Base-by-base conservation (phyloP, 2,797 vertebrate genomes). In the Calcarius lapponicus region DNA sequence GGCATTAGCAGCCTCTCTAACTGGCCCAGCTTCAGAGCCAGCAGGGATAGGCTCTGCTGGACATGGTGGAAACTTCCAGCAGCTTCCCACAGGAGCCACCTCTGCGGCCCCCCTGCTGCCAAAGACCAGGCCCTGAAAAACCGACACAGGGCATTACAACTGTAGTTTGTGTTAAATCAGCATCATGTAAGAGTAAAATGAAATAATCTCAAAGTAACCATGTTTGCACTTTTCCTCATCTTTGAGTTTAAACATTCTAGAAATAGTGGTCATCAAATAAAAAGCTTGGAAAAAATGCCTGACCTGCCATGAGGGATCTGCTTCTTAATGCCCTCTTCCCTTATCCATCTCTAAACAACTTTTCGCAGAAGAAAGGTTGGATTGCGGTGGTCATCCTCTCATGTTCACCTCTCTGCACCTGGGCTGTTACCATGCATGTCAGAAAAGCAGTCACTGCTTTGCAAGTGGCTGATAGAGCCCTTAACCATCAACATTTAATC, bases 401-500 rank as follows among this genome's bases (percentile, higher is more conserved):
- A 24, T 17, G 8, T 9, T 26, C 38, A 26, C 17, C 12, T 28
- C 43, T 13, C 58, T 57, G 50, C 43, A n/a, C 19, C 20, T 38
- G 43, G 9, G 17, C n/a, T 71, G 29, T 13, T 24, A 15, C 7
- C 17, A 2, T 16, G 12, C 6, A 9, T 2, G 21, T 45, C 51
- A 78, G 38, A 50, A 84, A 53, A 47, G n/a, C 45, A 19, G 21
- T 11, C 1, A 1, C 58, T 53, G 36, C 57, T 45, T 31, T 71
- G 18, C 9, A 40, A 40, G 11, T 28, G 25, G 9, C 8, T 0
- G 0, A 4, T 5, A 3, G 17, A 47, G 45, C 2, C 15, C 48
- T 71, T n/a, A 47, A 31, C 19, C 28, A 31, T 21, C 11, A 34
- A 24, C 12, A 28, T 53, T 58, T 4, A 34, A n/a, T 47, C 24